phyloP scores from a whole-genome alignment of 1,140 invertebrate genomes.

The Drosophila nasuta region DNA sequence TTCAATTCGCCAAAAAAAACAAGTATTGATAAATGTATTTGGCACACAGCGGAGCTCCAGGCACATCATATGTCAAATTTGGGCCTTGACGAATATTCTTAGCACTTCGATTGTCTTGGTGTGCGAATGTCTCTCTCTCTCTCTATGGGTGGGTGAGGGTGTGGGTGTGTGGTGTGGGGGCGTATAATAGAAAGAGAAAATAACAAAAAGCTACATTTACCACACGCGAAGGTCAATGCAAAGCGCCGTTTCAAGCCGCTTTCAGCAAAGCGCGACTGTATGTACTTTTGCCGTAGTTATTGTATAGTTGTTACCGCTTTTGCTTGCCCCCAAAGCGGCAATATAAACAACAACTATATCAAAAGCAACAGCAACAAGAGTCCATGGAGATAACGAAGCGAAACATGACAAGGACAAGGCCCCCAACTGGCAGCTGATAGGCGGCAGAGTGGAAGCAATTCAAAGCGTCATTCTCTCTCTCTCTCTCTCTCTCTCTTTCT shows the following conservation, averaged over 20 bases:
- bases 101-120: slow-evolving; percentile 47
- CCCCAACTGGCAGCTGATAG: slow-evolving; percentile 33
- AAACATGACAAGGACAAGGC: slow-evolving; percentile 77
- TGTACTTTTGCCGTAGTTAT: slow-evolving; percentile 58
- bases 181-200: slow-evolving; percentile 6
- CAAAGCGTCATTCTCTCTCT: slow-evolving; percentile 16
- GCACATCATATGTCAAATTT: slow-evolving; percentile 78
- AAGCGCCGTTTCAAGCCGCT: slow-evolving; percentile 72
- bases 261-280: slow-evolving; percentile 36
- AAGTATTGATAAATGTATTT: slow-evolving; percentile 80
- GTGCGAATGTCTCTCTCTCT: background rate
- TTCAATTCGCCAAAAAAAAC: slow-evolving; percentile 68
- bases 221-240: slow-evolving; percentile 80
- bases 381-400: slow-evolving; percentile 67
- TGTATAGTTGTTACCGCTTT: slow-evolving; percentile 56
- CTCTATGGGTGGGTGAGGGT: background rate
- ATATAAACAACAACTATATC: slow-evolving; percentile 41
- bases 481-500: too few relatives aligned
- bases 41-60: slow-evolving; percentile 57
- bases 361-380: slow-evolving; percentile 35
- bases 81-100: slow-evolving; percentile 51
- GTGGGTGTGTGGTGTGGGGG: slow-evolving; percentile 2
- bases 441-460: slow-evolving; percentile 28
- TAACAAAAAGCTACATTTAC: slow-evolving; percentile 54
- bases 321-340: slow-evolving; percentile 39